These are phyloP conservation scores for Caligus rogercresseyi DNA, from an alignment of 1,140 invertebrate species.

Conservation along the genomic window DNA sequence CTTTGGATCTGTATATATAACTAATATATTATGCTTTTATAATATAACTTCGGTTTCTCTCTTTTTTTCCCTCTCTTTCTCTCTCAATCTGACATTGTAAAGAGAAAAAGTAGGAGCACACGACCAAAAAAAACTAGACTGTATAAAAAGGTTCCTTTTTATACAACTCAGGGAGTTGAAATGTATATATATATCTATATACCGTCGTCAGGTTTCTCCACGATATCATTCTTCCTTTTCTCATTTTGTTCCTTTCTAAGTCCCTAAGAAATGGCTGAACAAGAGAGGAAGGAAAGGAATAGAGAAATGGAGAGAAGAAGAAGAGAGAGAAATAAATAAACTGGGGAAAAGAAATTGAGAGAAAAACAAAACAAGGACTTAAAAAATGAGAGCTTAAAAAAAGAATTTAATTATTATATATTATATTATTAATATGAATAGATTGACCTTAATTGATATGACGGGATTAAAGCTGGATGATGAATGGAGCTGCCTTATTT, in stretches of 20 bases:
- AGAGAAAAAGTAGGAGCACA: too few relatives aligned
- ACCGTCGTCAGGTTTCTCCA: neutral
- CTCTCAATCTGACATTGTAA: neutral
- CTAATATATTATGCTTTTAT: too few relatives aligned
- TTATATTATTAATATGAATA: too few relatives aligned
- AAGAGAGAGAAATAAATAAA: neutral
- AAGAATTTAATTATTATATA: too few relatives aligned
- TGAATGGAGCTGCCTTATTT: too few relatives aligned
- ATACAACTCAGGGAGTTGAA: neutral
- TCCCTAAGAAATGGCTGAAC: neutral
- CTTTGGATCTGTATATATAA: too few relatives aligned
- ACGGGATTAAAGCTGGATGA: too few relatives aligned
- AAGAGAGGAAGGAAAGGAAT: constrained; percentile 2
- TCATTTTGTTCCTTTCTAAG: neutral
- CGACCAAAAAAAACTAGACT: neutral
- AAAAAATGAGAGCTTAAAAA: too few relatives aligned
- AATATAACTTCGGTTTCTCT: neutral
- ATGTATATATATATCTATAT: neutral
- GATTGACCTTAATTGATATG: too few relatives aligned
- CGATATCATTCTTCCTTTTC: neutral
- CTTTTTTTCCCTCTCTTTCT: neutral
- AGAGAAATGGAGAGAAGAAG: constrained; percentile 14
- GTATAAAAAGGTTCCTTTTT: neutral
- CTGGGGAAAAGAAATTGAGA: neutral
- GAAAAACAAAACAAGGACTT: too few relatives aligned